Evolutionary conservation across 2,113 vertebrate species (phyloP).

Genomic region (Ptyas mucosa): DNA sequence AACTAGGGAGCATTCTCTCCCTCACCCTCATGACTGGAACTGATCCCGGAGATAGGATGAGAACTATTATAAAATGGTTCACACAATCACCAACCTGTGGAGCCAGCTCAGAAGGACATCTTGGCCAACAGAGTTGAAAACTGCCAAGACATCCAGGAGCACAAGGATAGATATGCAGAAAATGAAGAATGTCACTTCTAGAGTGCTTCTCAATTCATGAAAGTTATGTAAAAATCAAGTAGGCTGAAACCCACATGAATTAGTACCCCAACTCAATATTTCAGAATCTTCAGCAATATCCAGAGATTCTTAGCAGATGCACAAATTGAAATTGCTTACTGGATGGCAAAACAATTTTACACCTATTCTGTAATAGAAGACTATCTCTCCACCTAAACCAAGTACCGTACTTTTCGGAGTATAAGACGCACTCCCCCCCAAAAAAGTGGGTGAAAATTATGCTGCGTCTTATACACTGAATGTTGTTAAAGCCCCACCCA

Average conservation of each 20-base stretch:
- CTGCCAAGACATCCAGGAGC: neutral
- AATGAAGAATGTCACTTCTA: neutral
- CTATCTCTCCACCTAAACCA: neutral
- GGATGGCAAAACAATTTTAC: neutral
- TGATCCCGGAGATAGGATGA: neutral
- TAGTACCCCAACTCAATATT: too few relatives aligned
- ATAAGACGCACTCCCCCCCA: too few relatives aligned
- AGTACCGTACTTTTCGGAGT: neutral
- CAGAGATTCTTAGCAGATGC: neutral
- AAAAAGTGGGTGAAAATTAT: too few relatives aligned
- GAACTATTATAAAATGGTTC: neutral
- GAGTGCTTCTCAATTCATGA: neutral
- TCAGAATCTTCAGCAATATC: neutral
- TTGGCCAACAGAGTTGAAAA: neutral
- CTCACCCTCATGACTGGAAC: neutral
- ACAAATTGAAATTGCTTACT: neutral
- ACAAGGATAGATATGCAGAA: neutral
- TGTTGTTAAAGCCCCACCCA: too few relatives aligned
- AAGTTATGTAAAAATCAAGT: neutral
- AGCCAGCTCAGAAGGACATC: neutral
- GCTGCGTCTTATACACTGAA: too few relatives aligned
- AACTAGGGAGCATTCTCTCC: neutral
- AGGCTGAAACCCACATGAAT: neutral
- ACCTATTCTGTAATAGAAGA: neutral
- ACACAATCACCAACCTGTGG: neutral